These are phyloP conservation scores for Xerus rutilus DNA, from an alignment of 2,797 vertebrate species.

Conservation along the genomic window DNA sequence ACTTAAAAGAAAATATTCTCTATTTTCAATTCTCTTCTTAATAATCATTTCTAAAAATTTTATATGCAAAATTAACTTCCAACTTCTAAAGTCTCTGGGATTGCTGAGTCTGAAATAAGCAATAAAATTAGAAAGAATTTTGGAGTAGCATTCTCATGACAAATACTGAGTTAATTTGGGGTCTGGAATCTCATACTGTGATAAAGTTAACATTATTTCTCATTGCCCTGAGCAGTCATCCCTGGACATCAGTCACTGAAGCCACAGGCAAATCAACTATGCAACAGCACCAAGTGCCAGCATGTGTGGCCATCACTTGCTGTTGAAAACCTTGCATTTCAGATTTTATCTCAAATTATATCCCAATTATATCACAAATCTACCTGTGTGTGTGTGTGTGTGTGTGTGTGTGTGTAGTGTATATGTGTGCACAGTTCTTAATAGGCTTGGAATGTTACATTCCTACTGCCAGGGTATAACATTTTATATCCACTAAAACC, in stretches of 20 bases:
- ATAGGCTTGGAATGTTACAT: slow-evolving; percentile 21
- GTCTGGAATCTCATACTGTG: not conserved
- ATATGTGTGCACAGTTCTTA: slow-evolving; percentile 8
- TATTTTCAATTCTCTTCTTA: slow-evolving; percentile 60
- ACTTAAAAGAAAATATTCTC: slow-evolving; percentile 37
- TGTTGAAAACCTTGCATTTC: slow-evolving; percentile 39
- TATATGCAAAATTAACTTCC: slow-evolving; percentile 43
- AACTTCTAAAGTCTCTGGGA: slow-evolving; percentile 39
- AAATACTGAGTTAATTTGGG: slow-evolving; percentile 37
- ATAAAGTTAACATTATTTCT: slow-evolving; percentile 59
- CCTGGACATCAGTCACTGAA: not conserved
- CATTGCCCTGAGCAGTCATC: slow-evolving; percentile 1
- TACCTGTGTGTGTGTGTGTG: not conserved
- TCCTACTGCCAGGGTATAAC: not conserved
- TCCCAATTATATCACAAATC: not conserved
- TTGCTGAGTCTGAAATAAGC: not conserved
- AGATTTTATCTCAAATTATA: slow-evolving; percentile 63
- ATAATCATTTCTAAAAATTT: slow-evolving; percentile 65
- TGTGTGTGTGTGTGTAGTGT: too few species aligned
- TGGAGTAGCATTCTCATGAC: slow-evolving; percentile 44
- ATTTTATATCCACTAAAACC: slow-evolving; percentile 37
- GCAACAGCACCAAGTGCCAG: not conserved
- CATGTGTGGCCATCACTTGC: slow-evolving; percentile 11
- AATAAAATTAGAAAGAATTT: slow-evolving; percentile 52
- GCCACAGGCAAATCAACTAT: not conserved